Evolutionary conservation across 53 echinoderm and acorn worm species (phyloP), one percentile per base, ranked within the genome.

Genomic region (Henricia sp.): DNA sequence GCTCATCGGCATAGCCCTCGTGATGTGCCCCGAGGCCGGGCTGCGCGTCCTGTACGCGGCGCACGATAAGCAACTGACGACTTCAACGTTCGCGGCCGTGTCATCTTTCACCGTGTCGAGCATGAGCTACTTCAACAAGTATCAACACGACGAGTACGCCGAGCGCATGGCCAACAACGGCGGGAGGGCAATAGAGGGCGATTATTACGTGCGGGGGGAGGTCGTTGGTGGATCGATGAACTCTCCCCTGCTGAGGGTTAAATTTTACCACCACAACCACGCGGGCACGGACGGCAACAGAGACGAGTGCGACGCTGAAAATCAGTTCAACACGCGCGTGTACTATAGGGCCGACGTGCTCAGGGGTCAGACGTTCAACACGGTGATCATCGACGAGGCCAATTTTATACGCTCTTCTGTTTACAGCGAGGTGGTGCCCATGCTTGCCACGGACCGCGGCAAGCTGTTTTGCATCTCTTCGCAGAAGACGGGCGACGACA

Each of bases 11-110:
- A 23, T 50, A 0, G 34, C 48, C 2, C 16, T 73, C 14, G 52
- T 16, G 0, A 50, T 73, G 50, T 73, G 74, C 35, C 32, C 74
- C 30, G 74, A 50, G 74, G 74, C 51, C 25, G 74, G 74, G 17
- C 5, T 73, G 14, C 35, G 34, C 51, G 16, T 19, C 1, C 51
- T 73, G 50, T 73, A 73, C 52, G 52, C 52, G 52, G 74, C 74
- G 26, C 74, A 73, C 30, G 52, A 73, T 3, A 11, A 29, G 3
- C 12, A 23, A 25, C 54, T 73, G 51, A 34, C 52, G 24, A 50
- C 6, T 23, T 44, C 44, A 13, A 13, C 44, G 6, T 44, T 9
- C 13, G 44, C 44, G 44, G 13, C 44, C 44, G 13, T 44, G 13
- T 44, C 44, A 13, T 13, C 6, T 9, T 9, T 9, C 44, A 13